Evolutionary conservation across 1,140 invertebrate genomes (phyloP).

Genomic region (Sesamia nonagrioides): DNA sequence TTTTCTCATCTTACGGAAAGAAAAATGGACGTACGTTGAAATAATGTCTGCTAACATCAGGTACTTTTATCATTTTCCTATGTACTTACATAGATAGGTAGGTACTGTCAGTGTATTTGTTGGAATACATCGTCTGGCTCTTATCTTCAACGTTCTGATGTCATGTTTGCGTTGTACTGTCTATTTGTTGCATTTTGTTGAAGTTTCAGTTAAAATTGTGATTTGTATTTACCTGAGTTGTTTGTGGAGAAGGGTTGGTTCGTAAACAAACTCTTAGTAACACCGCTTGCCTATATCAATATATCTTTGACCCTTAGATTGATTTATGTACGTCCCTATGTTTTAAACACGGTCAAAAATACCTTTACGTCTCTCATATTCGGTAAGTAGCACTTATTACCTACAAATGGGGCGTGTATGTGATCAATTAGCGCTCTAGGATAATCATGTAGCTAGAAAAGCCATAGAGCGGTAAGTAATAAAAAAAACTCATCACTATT

Average conservation of each 20-base stretch:
- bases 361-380: too few relatives aligned
- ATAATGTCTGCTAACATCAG: conserved; percentile 43
- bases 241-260: background rate
- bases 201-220: background rate
- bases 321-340: too few relatives aligned
- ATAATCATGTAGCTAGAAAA: too few relatives aligned
- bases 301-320: too few relatives aligned
- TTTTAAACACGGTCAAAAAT: too few relatives aligned
- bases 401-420: too few relatives aligned
- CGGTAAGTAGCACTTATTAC: too few relatives aligned
- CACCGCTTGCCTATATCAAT: too few relatives aligned
- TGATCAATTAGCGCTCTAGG: too few relatives aligned
- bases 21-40: conserved; percentile 19
- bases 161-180: conserved; percentile 13
- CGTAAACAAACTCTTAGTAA: background rate
- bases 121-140: conserved; percentile 43
- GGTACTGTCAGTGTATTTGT: conserved; percentile 26
- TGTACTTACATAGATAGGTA: conserved; percentile 1
- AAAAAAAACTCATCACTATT: too few relatives aligned
- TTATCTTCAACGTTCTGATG: conserved; percentile 29
- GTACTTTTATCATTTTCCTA: conserved; percentile 45
- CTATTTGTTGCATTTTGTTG: background rate
- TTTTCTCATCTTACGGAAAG: background rate
- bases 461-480: too few relatives aligned
- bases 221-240: background rate